phyloP scores from a whole-genome alignment of 1,140 invertebrate species.

The Drosophila tropicalis region DNA sequence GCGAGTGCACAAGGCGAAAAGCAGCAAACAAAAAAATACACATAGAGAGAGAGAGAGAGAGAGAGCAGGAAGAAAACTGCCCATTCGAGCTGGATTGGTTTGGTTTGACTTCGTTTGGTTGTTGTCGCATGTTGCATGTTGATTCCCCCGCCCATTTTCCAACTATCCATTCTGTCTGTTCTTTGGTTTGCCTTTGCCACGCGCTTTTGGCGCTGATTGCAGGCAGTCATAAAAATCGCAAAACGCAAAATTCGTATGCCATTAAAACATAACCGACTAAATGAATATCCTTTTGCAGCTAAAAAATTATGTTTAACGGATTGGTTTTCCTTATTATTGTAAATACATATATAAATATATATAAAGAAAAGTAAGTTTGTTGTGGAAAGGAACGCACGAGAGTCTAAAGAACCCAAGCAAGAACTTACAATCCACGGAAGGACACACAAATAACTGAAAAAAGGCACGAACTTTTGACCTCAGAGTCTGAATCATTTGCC shows the following conservation, averaged over 20 bases:
- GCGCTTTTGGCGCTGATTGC: slow-evolving; percentile 69
- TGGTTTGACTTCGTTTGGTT: slow-evolving; percentile 15
- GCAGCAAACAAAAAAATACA: slow-evolving; percentile 1
- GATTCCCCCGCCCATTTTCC: slow-evolving; percentile 48
- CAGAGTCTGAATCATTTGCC: no score
- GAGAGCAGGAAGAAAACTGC: slow-evolving; percentile 26
- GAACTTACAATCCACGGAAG: no score
- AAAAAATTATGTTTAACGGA: no score
- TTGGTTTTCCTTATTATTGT: no score
- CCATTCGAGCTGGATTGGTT: slow-evolving; percentile 26
- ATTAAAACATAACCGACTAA: slow-evolving; percentile 17
- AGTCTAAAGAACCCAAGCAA: no score
- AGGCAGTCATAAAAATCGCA: slow-evolving; percentile 62
- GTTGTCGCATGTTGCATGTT: slow-evolving; percentile 65
- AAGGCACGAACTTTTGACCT: no score
- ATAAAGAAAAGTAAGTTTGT: no score
- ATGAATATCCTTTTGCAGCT: neutral
- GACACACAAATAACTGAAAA: no score
- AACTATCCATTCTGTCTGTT: slow-evolving; percentile 30
- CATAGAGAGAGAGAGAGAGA: neutral
- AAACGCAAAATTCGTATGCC: neutral
- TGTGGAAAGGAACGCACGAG: no score
- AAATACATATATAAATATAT: no score
- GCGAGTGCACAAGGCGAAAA: slow-evolving; percentile 28
- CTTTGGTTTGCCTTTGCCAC: slow-evolving; percentile 49